A percentile compares a stretch with the other conserved stretches of the same genome.
Conservation (phyloP, 2,888 invertebrate species). For the Megamerina dolium region DNA sequence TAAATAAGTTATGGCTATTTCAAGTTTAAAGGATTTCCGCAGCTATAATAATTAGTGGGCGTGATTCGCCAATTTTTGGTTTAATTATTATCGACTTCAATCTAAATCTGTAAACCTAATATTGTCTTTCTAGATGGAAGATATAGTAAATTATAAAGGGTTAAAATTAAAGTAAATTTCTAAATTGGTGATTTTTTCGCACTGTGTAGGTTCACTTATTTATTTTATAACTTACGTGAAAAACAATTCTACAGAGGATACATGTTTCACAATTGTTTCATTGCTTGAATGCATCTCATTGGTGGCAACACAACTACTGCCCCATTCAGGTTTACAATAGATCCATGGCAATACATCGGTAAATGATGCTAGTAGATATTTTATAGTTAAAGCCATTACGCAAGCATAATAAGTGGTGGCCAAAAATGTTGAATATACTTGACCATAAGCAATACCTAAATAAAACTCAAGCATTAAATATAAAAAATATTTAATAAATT, state of each 20-base stretch:
- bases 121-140: too few species aligned
- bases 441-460: slow-evolving; percentile 56
- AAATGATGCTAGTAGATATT: slow-evolving; percentile 60
- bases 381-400: slow-evolving; percentile 60
- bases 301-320: slow-evolving; percentile 40
- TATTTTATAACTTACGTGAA: slow-evolving; percentile 39
- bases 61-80: too few species aligned
- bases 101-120: too few species aligned
- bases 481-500: not conserved
- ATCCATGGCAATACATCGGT: slow-evolving; percentile 59
- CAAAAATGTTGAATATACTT: slow-evolving; percentile 52
- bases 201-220: too few species aligned
- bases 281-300: slow-evolving; percentile 15
- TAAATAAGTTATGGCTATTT: too few species aligned
- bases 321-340: slow-evolving; percentile 55
- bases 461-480: not conserved
- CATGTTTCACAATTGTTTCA: slow-evolving; percentile 18
- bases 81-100: too few species aligned
- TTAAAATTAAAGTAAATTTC: too few species aligned
- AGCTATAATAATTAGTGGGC: too few species aligned
- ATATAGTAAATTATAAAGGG: too few species aligned
- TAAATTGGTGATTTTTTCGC: too few species aligned
- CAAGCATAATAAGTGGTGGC: slow-evolving; percentile 64
- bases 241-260: slow-evolving; percentile 47
- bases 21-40: too few species aligned